These are phyloP conservation scores for Paradoxurus hermaphroditus DNA, from an alignment of 2,113 vertebrate species.

Conservation along the genomic window DNA sequence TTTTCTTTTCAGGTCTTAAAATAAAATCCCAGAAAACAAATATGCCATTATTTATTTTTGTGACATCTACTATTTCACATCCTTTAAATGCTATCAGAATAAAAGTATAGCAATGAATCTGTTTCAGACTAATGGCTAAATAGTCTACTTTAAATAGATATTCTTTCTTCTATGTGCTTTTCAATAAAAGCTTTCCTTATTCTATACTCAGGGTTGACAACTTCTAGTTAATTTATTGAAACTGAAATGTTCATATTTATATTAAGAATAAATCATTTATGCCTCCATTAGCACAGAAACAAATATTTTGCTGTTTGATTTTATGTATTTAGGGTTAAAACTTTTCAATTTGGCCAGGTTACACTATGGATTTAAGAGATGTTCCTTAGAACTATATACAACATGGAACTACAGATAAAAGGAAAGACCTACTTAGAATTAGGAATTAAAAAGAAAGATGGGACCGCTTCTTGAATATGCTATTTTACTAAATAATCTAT, in stretches of 20 bases:
- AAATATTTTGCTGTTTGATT: conserved; percentile 59
- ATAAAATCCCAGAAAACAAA: conserved; percentile 34
- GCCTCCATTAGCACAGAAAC: conserved; percentile 34
- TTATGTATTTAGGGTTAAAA: conserved; percentile 38
- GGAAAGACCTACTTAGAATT: conserved; percentile 16
- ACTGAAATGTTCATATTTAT: conserved; percentile 39
- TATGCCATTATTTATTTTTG: conserved; percentile 44
- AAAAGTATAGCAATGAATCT: conserved; percentile 51
- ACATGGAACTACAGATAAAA: neutral
- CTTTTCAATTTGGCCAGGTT: neutral
- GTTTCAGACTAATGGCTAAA: conserved; percentile 22
- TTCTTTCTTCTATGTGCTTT: conserved; percentile 40
- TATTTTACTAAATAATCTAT: conserved; percentile 11
- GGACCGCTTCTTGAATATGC: neutral
- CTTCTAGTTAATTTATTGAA: conserved; percentile 66
- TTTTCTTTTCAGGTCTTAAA: conserved; percentile 25
- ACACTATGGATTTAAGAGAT: neutral
- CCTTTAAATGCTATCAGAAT: conserved; percentile 38
- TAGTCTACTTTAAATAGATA: conserved; percentile 40
- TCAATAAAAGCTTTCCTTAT: conserved; percentile 65
- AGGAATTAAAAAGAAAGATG: neutral
- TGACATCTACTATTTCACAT: conserved; percentile 35
- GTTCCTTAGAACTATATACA: neutral
- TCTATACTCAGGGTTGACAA: conserved; percentile 14
- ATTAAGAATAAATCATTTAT: conserved; percentile 65